Conservation (phyloP, 1,140 invertebrate genomes). For the Popillia japonica region DNA sequence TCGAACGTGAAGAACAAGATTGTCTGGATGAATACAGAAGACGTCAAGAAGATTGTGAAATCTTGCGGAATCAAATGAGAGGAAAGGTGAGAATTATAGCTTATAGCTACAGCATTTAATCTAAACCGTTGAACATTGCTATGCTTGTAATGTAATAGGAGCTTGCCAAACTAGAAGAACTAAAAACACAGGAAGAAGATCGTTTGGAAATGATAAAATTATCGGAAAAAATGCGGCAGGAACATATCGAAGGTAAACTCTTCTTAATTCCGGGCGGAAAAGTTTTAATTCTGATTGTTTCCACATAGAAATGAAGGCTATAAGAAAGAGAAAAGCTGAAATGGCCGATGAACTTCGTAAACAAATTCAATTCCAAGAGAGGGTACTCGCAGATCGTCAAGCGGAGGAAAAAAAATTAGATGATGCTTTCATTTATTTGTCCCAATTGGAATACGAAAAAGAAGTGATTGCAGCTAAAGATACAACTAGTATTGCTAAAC, state of each 20-base stretch:
- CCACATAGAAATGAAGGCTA: not conserved
- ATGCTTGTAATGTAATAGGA: conserved; percentile 26
- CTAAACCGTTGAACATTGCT: not conserved
- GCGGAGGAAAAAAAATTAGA: conserved; percentile 53
- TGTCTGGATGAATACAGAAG: conserved; percentile 46
- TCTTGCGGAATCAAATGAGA: conserved; percentile 54
- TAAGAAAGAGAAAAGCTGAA: conserved; percentile 44
- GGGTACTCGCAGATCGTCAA: conserved; percentile 49
- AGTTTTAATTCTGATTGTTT: not conserved
- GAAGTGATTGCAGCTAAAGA: conserved; percentile 49
- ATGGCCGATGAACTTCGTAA: conserved; percentile 49
- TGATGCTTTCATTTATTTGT: conserved; percentile 47
- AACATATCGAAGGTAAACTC: conserved; percentile 51
- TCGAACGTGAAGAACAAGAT: conserved; percentile 54
- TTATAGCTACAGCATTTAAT: not conserved
- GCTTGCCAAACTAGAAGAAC: conserved; percentile 48
- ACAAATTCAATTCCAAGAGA: conserved; percentile 51
- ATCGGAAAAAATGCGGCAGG: conserved; percentile 47
- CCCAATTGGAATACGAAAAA: conserved; percentile 50
- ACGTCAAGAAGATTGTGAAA: conserved; percentile 48
- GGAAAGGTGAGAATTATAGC: conserved; percentile 48
- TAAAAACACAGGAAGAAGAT: conserved; percentile 49
- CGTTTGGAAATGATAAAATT: conserved; percentile 51
- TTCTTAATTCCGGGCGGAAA: not conserved
- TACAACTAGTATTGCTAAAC: conserved; percentile 42